These are phyloP conservation scores for Candoia aspera DNA, from an alignment of 2,113 vertebrate genomes.

Conservation along the genomic window DNA sequence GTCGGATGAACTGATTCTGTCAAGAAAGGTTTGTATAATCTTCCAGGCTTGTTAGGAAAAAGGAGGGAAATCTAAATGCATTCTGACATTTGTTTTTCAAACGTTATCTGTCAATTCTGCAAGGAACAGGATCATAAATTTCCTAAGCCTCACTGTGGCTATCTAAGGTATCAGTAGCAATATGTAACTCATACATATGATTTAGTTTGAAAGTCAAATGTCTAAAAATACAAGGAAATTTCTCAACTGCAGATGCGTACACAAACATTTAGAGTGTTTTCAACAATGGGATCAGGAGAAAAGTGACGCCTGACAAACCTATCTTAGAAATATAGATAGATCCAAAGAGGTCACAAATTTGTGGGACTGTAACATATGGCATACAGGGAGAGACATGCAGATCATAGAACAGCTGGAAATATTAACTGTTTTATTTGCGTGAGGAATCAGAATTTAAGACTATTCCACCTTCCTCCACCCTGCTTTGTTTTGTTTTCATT, in stretches of 20 bases:
- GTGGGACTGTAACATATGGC: neutral
- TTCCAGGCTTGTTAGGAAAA: slow-evolving; percentile 57
- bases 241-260: neutral
- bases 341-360: slow-evolving; percentile 10
- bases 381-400: neutral
- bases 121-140: slow-evolving; percentile 56
- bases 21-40: slow-evolving; percentile 76
- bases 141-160: slow-evolving; percentile 48
- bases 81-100: slow-evolving; percentile 73
- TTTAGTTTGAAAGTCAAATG: slow-evolving; percentile 37
- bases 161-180: slow-evolving; percentile 52
- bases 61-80: slow-evolving; percentile 67
- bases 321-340: slow-evolving; percentile 25
- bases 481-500: neutral
- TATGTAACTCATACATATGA: slow-evolving; percentile 26
- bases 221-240: slow-evolving; percentile 31
- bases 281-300: slow-evolving; percentile 13
- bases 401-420: neutral
- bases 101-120: slow-evolving; percentile 67
- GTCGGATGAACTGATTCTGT: slow-evolving; percentile 81
- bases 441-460: neutral
- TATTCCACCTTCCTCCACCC: neutral
- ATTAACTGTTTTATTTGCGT: neutral
- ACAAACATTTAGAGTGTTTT: neutral
- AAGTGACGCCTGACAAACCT: slow-evolving; percentile 17